These are phyloP conservation scores for Stegophylla sp. DNA, from an alignment of 2,888 invertebrate genomes.

Conservation along the genomic window DNA sequence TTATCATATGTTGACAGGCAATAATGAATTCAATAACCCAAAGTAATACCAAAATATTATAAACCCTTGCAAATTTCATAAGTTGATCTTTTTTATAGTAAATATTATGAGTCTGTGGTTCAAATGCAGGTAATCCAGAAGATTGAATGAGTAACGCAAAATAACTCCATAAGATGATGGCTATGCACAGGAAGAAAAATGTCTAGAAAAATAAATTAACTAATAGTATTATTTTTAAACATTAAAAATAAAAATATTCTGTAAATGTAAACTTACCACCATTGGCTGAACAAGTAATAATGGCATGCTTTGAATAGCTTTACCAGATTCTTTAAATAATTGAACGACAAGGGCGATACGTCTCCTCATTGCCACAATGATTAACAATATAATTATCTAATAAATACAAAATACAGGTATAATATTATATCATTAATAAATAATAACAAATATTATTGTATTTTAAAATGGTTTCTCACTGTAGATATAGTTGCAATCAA, in stretches of 20 bases:
- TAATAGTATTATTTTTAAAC: slow-evolving; percentile 43
- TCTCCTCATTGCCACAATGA: slow-evolving; percentile 71
- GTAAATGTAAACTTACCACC: slow-evolving; percentile 66
- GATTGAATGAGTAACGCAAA: slow-evolving; percentile 72
- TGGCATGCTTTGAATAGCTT: slow-evolving; percentile 72
- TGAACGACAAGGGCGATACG: slow-evolving; percentile 71
- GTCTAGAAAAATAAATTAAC: slow-evolving; percentile 66
- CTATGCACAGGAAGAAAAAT: slow-evolving; percentile 68
- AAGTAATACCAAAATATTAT: slow-evolving; percentile 70
- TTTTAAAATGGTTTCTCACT: slow-evolving; percentile 63
- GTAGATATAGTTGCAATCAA: slow-evolving; percentile 71
- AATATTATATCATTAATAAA: no score
- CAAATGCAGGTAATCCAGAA: slow-evolving; percentile 67
- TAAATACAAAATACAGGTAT: slow-evolving; percentile 48
- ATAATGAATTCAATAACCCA: slow-evolving; percentile 74
- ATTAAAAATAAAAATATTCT: background rate
- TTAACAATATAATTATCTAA: slow-evolving; percentile 67
- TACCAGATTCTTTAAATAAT: slow-evolving; percentile 73
- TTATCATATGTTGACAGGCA: slow-evolving; percentile 74
- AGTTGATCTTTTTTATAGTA: slow-evolving; percentile 52
- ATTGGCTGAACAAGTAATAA: slow-evolving; percentile 70
- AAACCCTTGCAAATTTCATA: slow-evolving; percentile 66
- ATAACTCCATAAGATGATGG: slow-evolving; percentile 70
- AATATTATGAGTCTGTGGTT: slow-evolving; percentile 32
- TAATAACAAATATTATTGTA: slow-evolving; percentile 13